phyloP scores from a whole-genome alignment of 1,140 invertebrate species.

The Pogonomyrmex californicus region DNA sequence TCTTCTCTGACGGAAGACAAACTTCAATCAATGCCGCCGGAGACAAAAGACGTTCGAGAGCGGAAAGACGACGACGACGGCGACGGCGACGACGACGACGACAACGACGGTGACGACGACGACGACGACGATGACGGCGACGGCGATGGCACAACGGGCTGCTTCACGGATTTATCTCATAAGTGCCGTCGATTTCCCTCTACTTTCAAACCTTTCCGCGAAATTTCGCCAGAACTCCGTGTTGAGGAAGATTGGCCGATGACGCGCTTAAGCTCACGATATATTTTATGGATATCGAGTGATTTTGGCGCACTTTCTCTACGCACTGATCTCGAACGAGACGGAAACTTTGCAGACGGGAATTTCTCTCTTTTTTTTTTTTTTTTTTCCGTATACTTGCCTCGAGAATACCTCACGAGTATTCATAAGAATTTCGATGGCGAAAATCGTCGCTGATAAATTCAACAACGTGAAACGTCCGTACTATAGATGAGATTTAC shows the following conservation, averaged over 20 bases:
- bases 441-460: constrained; percentile 10
- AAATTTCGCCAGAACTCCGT: constrained; percentile 44
- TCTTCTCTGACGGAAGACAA: constrained; percentile 73
- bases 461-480: neutral
- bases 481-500: neutral
- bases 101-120: constrained; percentile 6
- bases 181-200: constrained; percentile 59
- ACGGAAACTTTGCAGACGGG: constrained; percentile 25
- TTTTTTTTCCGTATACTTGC: neutral
- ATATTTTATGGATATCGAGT: constrained; percentile 63
- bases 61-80: constrained; percentile 40
- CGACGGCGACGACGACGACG: neutral
- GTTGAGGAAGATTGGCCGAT: constrained; percentile 55
- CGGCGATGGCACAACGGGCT: constrained; percentile 6
- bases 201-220: constrained; percentile 54
- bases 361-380: neutral
- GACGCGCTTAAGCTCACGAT: constrained; percentile 57
- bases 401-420: constrained; percentile 23
- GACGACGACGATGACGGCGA: constrained; percentile 35
- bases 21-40: constrained; percentile 75
- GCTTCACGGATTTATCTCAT: constrained; percentile 60
- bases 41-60: constrained; percentile 65
- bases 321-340: constrained; percentile 10
- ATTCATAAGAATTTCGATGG: constrained; percentile 34
- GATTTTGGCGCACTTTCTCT: constrained; percentile 50